Evolutionary conservation across 2,797 vertebrate genomes (phyloP), one percentile per base, ranked within the genome.

Genomic region (Hephaestus fuliginosus): DNA sequence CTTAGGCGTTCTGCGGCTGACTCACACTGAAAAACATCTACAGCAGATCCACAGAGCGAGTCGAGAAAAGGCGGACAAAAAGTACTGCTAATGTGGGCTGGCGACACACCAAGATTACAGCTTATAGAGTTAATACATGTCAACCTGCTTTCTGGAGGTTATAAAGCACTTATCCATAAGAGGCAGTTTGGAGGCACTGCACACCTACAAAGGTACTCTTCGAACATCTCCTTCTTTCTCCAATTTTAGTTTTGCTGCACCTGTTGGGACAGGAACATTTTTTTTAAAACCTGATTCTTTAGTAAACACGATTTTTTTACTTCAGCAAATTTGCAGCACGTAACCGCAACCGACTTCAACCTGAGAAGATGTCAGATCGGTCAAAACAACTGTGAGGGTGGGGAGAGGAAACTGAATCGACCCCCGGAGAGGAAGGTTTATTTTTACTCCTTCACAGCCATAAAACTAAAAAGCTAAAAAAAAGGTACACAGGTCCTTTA

Each of bases 141-240:
- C 69, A 43, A 63, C 56, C 70, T 70, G 78, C 68, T 65, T 17
- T 64, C 55, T 66, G 72, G 43, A 75, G 78, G 76, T 57, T 55
- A 74, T 15, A 60, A 74, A 80, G 80, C 80, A 74, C 85, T 69
- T 49, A 78, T 70, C 76, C 62, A 33, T 28, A 30, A 81, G 48
- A 65, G 67, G 25, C 30, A 14, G 46, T 53, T 63, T 33, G 17
- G 48, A 81, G 66, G 25, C 62, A n/a, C 39, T 41, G 39, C 7
- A 17, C 30, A 39, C 36, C 36, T 4, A 39, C 36, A 39, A 39
- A 39, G 36, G 36, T 9, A 7, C 36, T n/a, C n/a, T n/a, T n/a
- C n/a, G n/a, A n/a, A 60, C 28, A 43, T 51, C 17, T 43, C 9
- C 53, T 55, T 43, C 0, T 53, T 17, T n/a, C 18, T 22, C 25